phyloP scores from a whole-genome alignment of 2,888 invertebrate species.

The Leucophenga maculata region DNA sequence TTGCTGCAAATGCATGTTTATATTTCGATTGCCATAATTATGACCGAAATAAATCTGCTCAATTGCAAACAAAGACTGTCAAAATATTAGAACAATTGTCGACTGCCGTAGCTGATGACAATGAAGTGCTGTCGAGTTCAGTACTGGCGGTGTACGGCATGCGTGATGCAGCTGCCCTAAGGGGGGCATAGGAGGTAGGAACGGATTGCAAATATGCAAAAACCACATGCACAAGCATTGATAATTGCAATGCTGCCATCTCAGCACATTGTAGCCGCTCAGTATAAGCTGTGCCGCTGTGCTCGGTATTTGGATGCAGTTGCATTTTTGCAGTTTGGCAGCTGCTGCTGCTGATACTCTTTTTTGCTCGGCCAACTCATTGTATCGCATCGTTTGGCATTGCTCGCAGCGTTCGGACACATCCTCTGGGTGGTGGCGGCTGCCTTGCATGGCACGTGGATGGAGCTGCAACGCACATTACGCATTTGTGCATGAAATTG shows the following conservation, averaged over 20 bases:
- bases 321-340: conserved; percentile 30
- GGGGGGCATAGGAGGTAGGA: too few relatives aligned
- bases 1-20: conserved; percentile 29
- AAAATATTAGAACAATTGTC: conserved; percentile 59
- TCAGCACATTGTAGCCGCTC: too few relatives aligned
- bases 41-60: conserved; percentile 41
- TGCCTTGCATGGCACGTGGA: neutral
- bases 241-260: conserved; percentile 32
- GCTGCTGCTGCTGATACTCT: neutral
- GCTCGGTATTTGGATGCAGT: conserved; percentile 42
- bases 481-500: conserved; percentile 26
- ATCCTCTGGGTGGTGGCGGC: conserved; percentile 1
- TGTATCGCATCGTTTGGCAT: neutral
- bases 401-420: neutral
- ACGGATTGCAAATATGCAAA: neutral
- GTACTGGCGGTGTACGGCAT: conserved; percentile 33
- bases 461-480: conserved; percentile 13
- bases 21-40: conserved; percentile 59
- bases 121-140: neutral
- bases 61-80: conserved; percentile 39
- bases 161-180: too few relatives aligned
- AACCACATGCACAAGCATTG: conserved; percentile 34
- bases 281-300: neutral
- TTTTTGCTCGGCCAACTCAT: neutral
- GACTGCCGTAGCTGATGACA: conserved; percentile 27